Evolutionary conservation across 1,140 invertebrate species (phyloP), one percentile per base, ranked within the genome.

Genomic region (Tenebrio molitor): DNA sequence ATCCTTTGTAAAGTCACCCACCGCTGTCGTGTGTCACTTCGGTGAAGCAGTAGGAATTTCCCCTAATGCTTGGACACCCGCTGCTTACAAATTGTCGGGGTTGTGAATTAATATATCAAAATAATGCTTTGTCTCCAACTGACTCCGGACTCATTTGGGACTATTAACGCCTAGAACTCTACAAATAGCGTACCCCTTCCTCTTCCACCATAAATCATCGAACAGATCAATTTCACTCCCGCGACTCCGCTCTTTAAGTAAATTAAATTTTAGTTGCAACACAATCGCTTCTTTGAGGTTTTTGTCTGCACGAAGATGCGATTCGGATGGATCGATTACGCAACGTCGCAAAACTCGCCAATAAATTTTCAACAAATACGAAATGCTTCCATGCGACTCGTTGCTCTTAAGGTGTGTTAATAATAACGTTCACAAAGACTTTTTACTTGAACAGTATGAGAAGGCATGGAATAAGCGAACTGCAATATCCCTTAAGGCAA

Each of bases 61-160:
- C 71, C 71, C 50, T 42, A 63, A 64, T 58, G 21, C 36, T 44
- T 41, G 71, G 50, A 53, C 65, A 34, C 65, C 71, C 71, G 65
- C 41, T 50, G 71, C 65, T 73, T 73, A 73, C 71, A 73, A 73
- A 73, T 73, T 73, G 66, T 69, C 53, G 65, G 71, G 71, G 71
- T 73, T 69, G 65, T 73, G 65, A 73, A 73, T 73, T 67, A 73
- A 73, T 73, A 73, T 64, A 73, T 73, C 71, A 73, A 73, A 50
- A 58, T 69, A 44, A 72, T 69, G 65, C 50, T 69, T 68, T 73
- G 46, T 69, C 66, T 65, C 71, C 39, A 39, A 50, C 70, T 71
- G 69, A 46, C 58, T 42, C 41, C 17, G 33, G 41, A 29, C 64
- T 44, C 64, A 66, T 66, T 66, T 42, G 36, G 19, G 64, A 66